Percentiles rank a stretch among this genome's conserved stretches.
Evolutionary conservation across 2,888 invertebrate genomes (phyloP).

Genomic region (Blastobasis adustella): DNA sequence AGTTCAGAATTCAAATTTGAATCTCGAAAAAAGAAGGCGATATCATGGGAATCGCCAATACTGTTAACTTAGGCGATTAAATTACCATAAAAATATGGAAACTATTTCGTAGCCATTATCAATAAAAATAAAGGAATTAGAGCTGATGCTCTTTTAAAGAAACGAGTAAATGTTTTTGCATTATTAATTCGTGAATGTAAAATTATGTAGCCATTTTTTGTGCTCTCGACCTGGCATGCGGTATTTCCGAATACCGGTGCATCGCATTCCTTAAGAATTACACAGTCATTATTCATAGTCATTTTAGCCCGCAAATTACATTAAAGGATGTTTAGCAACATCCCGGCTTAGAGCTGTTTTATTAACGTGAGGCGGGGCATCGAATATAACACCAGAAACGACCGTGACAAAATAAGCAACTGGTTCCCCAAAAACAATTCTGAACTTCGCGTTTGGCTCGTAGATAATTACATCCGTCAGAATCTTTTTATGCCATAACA

Average conservation of each 20-base stretch:
- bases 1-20: conserved; percentile 27
- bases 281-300: not conserved
- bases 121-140: not conserved
- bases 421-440: conserved; percentile 19
- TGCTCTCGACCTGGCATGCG: conserved; percentile 1
- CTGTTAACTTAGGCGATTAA: no score
- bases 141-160: no score
- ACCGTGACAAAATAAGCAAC: conserved; percentile 24
- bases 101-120: not conserved
- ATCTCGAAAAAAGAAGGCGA: conserved; percentile 3
- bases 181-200: conserved; percentile 6
- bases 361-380: no score
- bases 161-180: no score
- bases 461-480: conserved; percentile 49
- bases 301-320: not conserved
- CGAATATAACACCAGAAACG: no score
- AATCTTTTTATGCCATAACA: conserved; percentile 28
- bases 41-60: no score
- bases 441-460: conserved; percentile 21
- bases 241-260: conserved; percentile 9
- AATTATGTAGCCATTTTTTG: not conserved
- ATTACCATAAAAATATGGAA: no score
- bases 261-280: not conserved
- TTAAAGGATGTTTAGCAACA: no score
- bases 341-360: no score